Conservation (phyloP, 2,113 vertebrate species). For the Pongo pygmaeus region DNA sequence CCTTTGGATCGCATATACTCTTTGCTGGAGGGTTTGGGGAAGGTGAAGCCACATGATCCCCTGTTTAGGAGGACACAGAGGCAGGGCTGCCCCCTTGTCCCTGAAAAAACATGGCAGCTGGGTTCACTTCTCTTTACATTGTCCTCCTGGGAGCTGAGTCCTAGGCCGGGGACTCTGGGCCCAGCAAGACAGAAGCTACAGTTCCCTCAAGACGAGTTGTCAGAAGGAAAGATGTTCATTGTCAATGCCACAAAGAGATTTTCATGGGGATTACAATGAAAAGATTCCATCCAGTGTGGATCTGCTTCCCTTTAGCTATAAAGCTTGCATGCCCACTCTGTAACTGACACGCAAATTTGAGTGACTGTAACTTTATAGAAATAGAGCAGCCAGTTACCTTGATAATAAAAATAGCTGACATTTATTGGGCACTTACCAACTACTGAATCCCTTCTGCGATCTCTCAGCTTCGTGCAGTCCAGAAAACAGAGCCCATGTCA, state of each 20-base stretch:
- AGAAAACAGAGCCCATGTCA: background rate
- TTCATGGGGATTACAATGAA: slow-evolving; percentile 76
- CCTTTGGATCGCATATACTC: background rate
- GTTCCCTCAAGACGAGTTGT: slow-evolving; percentile 10
- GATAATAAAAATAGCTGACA: slow-evolving; percentile 38
- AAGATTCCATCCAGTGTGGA: slow-evolving; percentile 74
- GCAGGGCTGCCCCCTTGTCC: background rate
- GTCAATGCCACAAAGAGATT: slow-evolving; percentile 60
- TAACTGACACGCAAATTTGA: slow-evolving; percentile 66
- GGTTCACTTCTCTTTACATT: background rate
- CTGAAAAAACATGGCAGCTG: background rate
- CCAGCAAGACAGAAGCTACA: background rate
- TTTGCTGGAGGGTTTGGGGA: background rate
- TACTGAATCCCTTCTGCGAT: background rate
- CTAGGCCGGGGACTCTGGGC: background rate
- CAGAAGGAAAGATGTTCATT: slow-evolving; percentile 16
- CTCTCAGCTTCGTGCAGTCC: background rate
- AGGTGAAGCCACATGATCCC: no score
- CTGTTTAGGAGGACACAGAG: background rate
- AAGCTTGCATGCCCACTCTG: background rate
- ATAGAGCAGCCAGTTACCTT: background rate
- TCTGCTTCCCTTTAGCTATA: slow-evolving; percentile 68
- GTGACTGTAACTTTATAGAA: background rate
- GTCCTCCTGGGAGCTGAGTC: background rate
- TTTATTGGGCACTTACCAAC: slow-evolving; percentile 2